Evolutionary conservation across 2,888 invertebrate genomes (phyloP).

Genomic region (Megaustenia siamemsis): DNA sequence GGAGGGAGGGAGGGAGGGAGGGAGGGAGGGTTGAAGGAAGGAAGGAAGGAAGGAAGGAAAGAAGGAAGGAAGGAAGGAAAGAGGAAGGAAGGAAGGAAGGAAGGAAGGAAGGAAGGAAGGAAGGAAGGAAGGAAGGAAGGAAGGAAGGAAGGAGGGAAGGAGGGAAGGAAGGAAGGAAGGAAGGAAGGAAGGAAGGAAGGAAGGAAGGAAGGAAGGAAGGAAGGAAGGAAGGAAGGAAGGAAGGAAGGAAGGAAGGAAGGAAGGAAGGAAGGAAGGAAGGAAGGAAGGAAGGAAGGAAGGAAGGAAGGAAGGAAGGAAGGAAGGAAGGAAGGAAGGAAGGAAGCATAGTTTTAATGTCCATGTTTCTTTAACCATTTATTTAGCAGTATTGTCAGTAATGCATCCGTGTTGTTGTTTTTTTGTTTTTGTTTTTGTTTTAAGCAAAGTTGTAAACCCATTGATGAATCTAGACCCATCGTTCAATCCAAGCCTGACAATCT

Average conservation of each 20-base stretch:
- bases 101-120: neutral
- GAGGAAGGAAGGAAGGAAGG: conserved; percentile 21
- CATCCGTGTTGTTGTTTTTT: no score
- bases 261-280: conserved; percentile 16
- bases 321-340: neutral
- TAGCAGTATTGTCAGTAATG: no score
- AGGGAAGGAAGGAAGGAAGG: conserved; percentile 8
- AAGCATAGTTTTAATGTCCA: no score
- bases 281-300: neutral
- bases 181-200: neutral
- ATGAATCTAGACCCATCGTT: no score
- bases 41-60: conserved; percentile 21
- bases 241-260: conserved; percentile 14
- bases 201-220: conserved; percentile 8
- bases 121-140: neutral
- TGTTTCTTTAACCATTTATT: no score
- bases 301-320: conserved; percentile 16
- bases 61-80: conserved; percentile 1
- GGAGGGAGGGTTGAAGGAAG: no score
- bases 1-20: neutral
- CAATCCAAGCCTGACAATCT: no score
- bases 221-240: neutral
- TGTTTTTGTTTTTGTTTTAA: no score
- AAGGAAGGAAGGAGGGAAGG: neutral
- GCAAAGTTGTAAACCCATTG: no score